A percentile compares a stretch with the other conserved stretches of the same genome.
These are phyloP conservation scores for Caenorhabditis zanzibari DNA, from an alignment of 2,888 invertebrate species.

Conservation along the genomic window DNA sequence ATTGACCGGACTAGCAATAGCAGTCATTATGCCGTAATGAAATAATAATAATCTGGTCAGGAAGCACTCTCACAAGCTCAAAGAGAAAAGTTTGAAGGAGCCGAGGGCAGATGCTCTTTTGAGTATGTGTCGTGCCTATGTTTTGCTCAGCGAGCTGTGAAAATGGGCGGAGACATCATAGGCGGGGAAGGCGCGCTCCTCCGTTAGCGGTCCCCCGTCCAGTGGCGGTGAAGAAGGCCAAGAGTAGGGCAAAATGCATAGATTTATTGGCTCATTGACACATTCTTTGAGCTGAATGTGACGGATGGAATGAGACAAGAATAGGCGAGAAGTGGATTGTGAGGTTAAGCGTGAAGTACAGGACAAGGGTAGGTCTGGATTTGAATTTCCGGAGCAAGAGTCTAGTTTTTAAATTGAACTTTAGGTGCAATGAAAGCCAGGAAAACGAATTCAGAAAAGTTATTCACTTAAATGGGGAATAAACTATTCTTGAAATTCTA, in stretches of 20 bases:
- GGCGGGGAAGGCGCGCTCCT: conserved; percentile 57
- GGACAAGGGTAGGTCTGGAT: background rate
- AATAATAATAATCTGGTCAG: conserved; percentile 2
- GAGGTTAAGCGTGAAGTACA: conserved; percentile 42
- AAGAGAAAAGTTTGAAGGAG: conserved; percentile 38
- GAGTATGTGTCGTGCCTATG: conserved; percentile 66
- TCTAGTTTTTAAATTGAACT: background rate
- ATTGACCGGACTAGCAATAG: conserved; percentile 57
- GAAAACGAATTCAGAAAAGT: too few relatives aligned
- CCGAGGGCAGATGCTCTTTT: conserved; percentile 68
- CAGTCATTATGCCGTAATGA: conserved; percentile 51
- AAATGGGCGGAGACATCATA: conserved; percentile 65
- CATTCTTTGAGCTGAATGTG: conserved; percentile 41
- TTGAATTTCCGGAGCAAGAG: background rate
- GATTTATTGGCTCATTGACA: conserved; percentile 63
- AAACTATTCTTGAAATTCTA: too few relatives aligned
- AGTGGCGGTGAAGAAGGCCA: background rate
- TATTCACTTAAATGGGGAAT: too few relatives aligned
- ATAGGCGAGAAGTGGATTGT: conserved; percentile 13
- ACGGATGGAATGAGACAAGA: background rate
- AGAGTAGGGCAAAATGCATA: conserved; percentile 49
- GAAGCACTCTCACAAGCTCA: conserved; percentile 19
- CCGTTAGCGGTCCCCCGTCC: conserved; percentile 31
- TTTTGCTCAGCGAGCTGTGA: conserved; percentile 70
- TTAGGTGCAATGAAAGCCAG: background rate